Evolutionary conservation across 2,113 vertebrate species (phyloP).

Genomic region (Saccopteryx leptura): DNA sequence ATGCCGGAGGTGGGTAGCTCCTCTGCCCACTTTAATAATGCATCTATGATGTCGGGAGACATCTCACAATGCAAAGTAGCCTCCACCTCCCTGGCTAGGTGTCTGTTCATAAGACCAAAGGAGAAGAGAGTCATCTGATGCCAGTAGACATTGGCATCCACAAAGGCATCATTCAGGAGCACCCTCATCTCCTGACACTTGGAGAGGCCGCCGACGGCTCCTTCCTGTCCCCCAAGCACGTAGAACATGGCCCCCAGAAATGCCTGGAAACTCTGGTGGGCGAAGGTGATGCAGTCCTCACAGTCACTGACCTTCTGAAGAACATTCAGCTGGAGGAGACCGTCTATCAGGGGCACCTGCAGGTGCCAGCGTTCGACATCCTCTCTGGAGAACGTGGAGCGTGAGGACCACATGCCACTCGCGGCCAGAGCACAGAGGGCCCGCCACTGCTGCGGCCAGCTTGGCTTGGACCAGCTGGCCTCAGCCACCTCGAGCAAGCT

Average conservation of each 20-base stretch:
- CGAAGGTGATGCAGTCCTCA: conserved; percentile 65
- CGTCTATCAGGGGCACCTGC: not conserved
- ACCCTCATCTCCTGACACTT: not conserved
- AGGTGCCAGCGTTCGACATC: not conserved
- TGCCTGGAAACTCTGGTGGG: conserved; percentile 77
- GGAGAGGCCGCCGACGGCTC: accelerated
- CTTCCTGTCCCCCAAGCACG: not conserved
- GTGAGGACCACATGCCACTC: conserved; percentile 9
- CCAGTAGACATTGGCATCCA: not conserved
- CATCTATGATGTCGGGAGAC: not conserved
- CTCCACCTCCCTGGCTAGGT: not conserved
- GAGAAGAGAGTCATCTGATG: not conserved
- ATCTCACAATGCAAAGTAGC: not conserved
- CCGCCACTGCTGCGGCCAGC: not conserved
- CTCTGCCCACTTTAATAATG: not conserved
- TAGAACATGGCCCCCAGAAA: conserved; percentile 74
- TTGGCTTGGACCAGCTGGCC: not conserved
- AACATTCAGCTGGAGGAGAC: conserved; percentile 49
- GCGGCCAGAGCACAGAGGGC: not conserved
- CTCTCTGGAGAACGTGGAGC: not conserved
- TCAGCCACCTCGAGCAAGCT: accelerated
- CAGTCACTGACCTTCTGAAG: conserved; percentile 15
- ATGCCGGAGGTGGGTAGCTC: not conserved
- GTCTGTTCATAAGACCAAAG: conserved; percentile 56
- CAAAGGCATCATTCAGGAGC: accelerated